phyloP scores from a whole-genome alignment of 2,888 invertebrate genomes.

The Iphiclides podalirius region DNA sequence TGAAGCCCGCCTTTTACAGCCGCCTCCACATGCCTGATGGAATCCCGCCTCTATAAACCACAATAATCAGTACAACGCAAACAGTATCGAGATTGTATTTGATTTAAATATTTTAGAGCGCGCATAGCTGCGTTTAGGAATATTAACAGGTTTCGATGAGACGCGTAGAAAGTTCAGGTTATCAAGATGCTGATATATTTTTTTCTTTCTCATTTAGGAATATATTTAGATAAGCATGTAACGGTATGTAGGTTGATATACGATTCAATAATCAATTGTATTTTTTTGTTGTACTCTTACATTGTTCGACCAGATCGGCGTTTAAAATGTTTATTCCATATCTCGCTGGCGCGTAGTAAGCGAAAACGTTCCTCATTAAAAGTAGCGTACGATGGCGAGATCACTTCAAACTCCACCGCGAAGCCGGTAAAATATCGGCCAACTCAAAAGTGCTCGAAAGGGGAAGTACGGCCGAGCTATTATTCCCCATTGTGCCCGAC shows the following conservation, averaged over 20 bases:
- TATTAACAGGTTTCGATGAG: not conserved
- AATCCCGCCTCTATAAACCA: conserved; percentile 38
- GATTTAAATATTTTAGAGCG: conserved; percentile 3
- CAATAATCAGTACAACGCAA: conserved; percentile 35
- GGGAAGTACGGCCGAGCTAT: conserved; percentile 55
- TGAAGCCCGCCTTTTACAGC: conserved; percentile 52
- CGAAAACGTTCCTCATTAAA: conserved; percentile 66
- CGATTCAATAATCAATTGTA: not conserved
- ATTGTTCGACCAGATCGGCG: no score
- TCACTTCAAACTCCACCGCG: conserved; percentile 55
- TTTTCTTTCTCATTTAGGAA: not conserved
- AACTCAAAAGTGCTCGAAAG: conserved; percentile 63
- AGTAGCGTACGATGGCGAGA: conserved; percentile 60
- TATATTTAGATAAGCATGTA: not conserved
- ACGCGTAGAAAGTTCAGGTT: not conserved
- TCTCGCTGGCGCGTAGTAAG: conserved; percentile 30
- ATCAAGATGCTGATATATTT: conserved; percentile 2
- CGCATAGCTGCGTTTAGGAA: not conserved
- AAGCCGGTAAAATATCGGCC: conserved; percentile 59
- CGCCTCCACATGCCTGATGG: conserved; percentile 42
- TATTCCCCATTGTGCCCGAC: conserved; percentile 67
- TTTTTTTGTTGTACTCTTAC: no score
- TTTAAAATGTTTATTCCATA: no score
- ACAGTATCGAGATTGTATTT: conserved; percentile 2
- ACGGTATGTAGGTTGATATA: not conserved